phyloP scores from a whole-genome alignment of 1,140 invertebrate genomes.

The Musca domestica region DNA sequence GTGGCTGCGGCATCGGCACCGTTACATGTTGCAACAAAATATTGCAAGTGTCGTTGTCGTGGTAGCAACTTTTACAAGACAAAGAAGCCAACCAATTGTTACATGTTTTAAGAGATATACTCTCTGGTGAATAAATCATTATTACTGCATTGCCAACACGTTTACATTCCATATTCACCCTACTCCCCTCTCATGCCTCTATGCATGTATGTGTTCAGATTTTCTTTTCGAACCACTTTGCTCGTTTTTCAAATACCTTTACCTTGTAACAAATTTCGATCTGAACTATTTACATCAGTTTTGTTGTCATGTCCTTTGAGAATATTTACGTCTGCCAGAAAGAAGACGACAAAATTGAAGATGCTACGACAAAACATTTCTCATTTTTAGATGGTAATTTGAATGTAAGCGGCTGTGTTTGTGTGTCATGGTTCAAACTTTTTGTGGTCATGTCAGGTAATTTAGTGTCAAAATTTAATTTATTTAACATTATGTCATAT shows the following conservation, averaged over 20 bases:
- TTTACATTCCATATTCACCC: background rate
- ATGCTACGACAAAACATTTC: too few relatives aligned
- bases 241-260: background rate
- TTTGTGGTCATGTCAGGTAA: slow-evolving; percentile 16
- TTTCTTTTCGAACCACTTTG: background rate
- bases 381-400: too few relatives aligned
- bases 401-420: too few relatives aligned
- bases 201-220: background rate
- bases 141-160: background rate
- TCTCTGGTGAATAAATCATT: slow-evolving; percentile 13
- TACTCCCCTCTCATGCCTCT: too few relatives aligned
- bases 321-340: too few relatives aligned
- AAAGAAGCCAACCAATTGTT: too few relatives aligned
- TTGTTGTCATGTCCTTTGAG: background rate
- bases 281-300: background rate
- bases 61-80: too few relatives aligned
- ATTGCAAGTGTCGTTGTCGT: background rate
- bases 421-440: background rate
- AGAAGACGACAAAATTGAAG: too few relatives aligned
- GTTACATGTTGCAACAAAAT: background rate
- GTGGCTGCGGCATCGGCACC: too few relatives aligned
- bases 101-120: background rate
- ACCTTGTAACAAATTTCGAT: background rate
- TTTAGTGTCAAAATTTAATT: slow-evolving; percentile 18
- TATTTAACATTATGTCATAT: slow-evolving; percentile 11